Conservation (phyloP, 2,888 invertebrate genomes). For the Tricholauxania praeusta region DNA sequence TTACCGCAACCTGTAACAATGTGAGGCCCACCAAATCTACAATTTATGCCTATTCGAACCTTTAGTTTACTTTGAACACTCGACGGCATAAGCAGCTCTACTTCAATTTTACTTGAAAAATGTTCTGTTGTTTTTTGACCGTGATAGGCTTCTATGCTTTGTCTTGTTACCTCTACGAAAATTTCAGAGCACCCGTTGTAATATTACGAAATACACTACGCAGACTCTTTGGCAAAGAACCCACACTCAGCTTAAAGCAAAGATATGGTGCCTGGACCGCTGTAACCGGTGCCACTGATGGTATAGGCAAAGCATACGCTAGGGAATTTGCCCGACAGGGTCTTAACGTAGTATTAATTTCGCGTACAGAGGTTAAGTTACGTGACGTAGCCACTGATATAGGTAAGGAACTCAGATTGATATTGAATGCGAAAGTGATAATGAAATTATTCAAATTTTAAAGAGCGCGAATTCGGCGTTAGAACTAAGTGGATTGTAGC, state of each 20-base stretch:
- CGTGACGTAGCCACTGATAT: constrained; percentile 79
- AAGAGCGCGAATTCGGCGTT: constrained; percentile 71
- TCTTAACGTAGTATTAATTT: constrained; percentile 83
- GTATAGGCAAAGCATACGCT: constrained; percentile 89
- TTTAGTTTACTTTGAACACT: too few relatives aligned
- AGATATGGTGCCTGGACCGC: constrained; percentile 70
- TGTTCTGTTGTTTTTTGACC: constrained; percentile 60
- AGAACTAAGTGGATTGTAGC: constrained; percentile 79
- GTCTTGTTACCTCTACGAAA: constrained; percentile 70
- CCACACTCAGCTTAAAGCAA: constrained; percentile 3
- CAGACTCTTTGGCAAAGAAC: neutral
- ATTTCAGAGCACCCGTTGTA: constrained; percentile 73
- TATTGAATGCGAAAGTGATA: neutral
- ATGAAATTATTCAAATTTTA: constrained; percentile 34
- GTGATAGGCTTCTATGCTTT: constrained; percentile 71
- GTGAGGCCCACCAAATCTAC: too few relatives aligned
- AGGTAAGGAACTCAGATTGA: constrained; percentile 68
- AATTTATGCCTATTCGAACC: too few relatives aligned
- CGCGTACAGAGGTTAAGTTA: constrained; percentile 79
- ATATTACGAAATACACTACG: constrained; percentile 56
- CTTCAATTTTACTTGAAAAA: neutral
- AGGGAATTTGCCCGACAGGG: constrained; percentile 79
- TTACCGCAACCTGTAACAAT: too few relatives aligned
- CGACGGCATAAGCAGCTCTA: constrained; percentile 43
- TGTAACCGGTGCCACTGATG: constrained; percentile 90